Evolutionary conservation across 1,140 invertebrate genomes (phyloP), one percentile per base, ranked within the genome.

Genomic region (fruit fly (Drosophila melanogaster)): DNA sequence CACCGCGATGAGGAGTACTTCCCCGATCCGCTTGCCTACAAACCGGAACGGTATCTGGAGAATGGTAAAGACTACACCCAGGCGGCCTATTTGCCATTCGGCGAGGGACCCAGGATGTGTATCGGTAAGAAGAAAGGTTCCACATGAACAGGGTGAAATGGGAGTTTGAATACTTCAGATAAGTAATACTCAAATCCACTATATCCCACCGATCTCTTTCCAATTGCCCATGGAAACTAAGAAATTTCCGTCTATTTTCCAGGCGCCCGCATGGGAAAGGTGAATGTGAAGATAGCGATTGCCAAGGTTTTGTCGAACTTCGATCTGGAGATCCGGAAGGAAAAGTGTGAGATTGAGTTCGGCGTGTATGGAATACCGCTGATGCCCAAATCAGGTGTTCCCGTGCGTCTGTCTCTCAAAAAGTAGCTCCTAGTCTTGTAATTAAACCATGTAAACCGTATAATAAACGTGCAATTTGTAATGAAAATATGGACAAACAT

Each of bases 81-180:
- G 0, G 33, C 49, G 11, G 93, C 93, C 3, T 96, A 94, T 80
- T 89, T 95, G 62, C 95, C 95, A 10, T 96, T 96, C 91, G 95
- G 95, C 17, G 94, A 94, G 56, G 96, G 95, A 14, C 94, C 94
- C 3, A 92, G 95, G 54, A 94, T 95, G 69, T 96, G 95, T 84
- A 95, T 96, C 41, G 94, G 94, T 94, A 90, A 85, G 60, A 90
- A 85, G 60, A 24, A n/a, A 19, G 22, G 3, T 4, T 6, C 7
- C 0, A 1, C 10, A 7, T 4, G 17, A 3, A 5, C 11, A 1
- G 17, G 10, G 15, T 12, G 10, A 19, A 22, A 5, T 19, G 1
- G 17, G 2, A 5, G 0, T 12, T 19, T 3, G 2, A 30, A 30
- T 30, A 30, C 30, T 30, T 0, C 8, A 30, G 30, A 30, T 30